Evolutionary conservation across 92 coral and sea anemone species (phyloP), one percentile per base, ranked within the genome.

Genomic region (Galaxea fascicularis): DNA sequence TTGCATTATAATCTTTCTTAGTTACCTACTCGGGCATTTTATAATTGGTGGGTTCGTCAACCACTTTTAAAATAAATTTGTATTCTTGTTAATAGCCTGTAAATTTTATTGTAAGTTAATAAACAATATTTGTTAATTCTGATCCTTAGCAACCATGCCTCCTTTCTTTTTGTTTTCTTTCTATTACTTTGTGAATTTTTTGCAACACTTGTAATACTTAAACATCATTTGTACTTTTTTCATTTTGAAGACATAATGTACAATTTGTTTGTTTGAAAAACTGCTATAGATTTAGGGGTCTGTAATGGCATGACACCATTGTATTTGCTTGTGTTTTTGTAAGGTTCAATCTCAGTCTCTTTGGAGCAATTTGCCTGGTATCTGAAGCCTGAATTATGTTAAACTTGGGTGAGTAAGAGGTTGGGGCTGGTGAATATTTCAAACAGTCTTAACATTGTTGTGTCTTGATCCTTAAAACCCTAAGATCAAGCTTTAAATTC

Each of bases 41-140:
- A n/a, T n/a, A n/a, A 21, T 60, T 39, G 22, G 81, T 21, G 81
- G 80, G 56, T 13, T 14, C 21, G 22, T n/a, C 8, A 18, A 30
- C 8, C 9, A 35, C 65, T 59, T 76, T 57, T 57, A 31, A 57
- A 76, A n/a, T 7, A 69, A 57, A 57, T 35, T 59, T 16, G 44
- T 57, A 57, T 76, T 76, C 53, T 59, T 76, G 80, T 76, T 58
- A 21, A 76, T 59, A 76, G 39, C 26, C 31, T 76, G 80, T 76
- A 76, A n/a, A 76, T 41, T 39, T 76, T 76, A 9, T 13, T 18
- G 41, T 57, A 14, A 39, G 60, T 24, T 17, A 1, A 3, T 1
- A 60, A 57, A 57, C 59, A n/a, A 27, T 57, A 35, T 10, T 49
- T 57, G 28, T 74, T 22, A 59, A 31, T 35, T 41, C 13, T 59